Evolutionary conservation across 2,888 invertebrate genomes (phyloP).

Genomic region (Trachelus stipa): DNA sequence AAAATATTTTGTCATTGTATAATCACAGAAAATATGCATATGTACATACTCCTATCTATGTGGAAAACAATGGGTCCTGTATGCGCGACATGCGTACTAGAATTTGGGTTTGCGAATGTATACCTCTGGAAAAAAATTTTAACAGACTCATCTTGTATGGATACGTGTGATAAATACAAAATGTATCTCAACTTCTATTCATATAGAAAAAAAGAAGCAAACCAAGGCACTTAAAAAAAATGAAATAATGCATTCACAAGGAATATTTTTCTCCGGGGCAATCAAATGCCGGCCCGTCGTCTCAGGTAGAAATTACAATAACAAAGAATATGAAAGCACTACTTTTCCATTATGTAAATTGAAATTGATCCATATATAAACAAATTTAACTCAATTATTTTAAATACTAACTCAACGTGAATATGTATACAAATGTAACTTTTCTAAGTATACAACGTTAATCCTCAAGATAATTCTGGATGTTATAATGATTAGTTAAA

Average conservation of each 20-base stretch:
- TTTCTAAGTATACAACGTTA: neutral
- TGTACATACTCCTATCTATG: neutral
- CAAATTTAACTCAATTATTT: neutral
- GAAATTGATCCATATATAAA: neutral
- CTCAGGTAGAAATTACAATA: neutral
- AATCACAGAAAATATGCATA: neutral
- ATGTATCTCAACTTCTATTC: neutral
- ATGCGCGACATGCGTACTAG: neutral
- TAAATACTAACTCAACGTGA: neutral
- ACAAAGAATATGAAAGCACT: neutral
- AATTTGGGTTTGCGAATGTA: neutral
- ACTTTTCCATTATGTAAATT: neutral
- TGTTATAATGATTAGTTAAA: neutral
- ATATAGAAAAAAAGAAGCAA: neutral
- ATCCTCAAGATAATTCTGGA: neutral
- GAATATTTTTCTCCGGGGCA: neutral
- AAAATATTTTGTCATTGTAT: neutral
- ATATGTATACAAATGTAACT: neutral
- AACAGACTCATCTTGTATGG: neutral
- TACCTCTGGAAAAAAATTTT: neutral
- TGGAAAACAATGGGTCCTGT: neutral
- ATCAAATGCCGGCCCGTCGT: neutral
- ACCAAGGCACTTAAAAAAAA: neutral
- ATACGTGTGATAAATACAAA: neutral
- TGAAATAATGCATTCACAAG: neutral